A percentile compares a stretch with the other conserved stretches of the same genome.
phyloP scores from a whole-genome alignment of 2,113 vertebrate species.

The Gadus chalcogrammus region DNA sequence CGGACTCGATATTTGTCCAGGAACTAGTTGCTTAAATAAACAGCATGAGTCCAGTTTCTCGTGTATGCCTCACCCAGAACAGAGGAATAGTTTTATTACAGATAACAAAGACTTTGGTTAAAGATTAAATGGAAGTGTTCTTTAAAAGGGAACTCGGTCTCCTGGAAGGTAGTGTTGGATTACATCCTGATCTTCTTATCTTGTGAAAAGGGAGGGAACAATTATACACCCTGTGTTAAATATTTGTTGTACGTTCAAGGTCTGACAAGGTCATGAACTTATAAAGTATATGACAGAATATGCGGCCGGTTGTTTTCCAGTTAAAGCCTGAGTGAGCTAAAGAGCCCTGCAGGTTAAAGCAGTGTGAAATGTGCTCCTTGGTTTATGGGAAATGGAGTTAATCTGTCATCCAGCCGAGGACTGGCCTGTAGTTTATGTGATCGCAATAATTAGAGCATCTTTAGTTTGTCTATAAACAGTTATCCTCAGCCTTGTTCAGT shows the following conservation, averaged over 20 bases:
- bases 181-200: constrained; percentile 59
- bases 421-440: constrained; percentile 3
- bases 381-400: constrained; percentile 8
- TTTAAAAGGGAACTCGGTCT: constrained; percentile 33
- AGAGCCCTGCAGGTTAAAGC: neutral
- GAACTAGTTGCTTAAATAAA: constrained; percentile 11
- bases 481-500: neutral
- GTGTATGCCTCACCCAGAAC: constrained; percentile 28
- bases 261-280: constrained; percentile 18
- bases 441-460: constrained; percentile 19
- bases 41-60: constrained; percentile 22
- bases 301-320: neutral
- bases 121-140: constrained; percentile 68
- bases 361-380: constrained; percentile 2
- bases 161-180: constrained; percentile 55
- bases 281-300: constrained; percentile 22
- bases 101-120: constrained; percentile 60
- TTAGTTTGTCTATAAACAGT: neutral
- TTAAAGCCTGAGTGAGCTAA: neutral
- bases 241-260: constrained; percentile 35
- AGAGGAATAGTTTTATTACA: constrained; percentile 56
- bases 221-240: constrained; percentile 35
- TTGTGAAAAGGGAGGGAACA: constrained; percentile 43
- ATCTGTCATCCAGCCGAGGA: constrained; percentile 20
- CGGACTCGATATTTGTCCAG: no score